Evolutionary conservation across 2,888 invertebrate genomes (phyloP).

Genomic region (Lypha dubia): DNA sequence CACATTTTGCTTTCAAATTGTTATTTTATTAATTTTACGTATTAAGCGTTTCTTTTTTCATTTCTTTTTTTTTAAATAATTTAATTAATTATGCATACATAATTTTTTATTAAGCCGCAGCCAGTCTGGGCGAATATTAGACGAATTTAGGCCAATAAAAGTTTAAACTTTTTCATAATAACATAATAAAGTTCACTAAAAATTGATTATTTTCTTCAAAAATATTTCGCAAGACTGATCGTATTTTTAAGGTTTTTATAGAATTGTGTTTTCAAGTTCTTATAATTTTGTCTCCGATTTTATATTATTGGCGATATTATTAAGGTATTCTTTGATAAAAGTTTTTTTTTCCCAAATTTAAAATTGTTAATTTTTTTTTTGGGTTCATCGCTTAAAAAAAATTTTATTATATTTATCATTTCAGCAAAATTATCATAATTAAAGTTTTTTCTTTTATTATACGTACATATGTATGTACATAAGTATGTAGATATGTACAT

Average conservation of each 20-base stretch:
- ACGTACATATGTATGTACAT: no score
- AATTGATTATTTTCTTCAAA: background rate
- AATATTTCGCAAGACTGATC: background rate
- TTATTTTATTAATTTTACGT: conserved; percentile 37
- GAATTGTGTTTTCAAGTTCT: background rate
- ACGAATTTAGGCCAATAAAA: background rate
- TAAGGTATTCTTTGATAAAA: no score
- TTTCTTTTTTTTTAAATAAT: background rate
- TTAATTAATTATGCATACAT: background rate
- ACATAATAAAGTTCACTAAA: background rate
- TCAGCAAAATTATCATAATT: conserved; percentile 43
- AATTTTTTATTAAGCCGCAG: background rate
- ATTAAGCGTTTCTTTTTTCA: conserved; percentile 37
- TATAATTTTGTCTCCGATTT: background rate
- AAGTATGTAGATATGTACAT: no score
- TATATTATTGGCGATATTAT: no score
- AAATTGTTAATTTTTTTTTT: background rate
- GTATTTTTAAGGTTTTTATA: background rate
- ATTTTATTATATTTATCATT: conserved; percentile 43
- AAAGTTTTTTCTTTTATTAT: conserved; percentile 49
- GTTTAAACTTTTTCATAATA: background rate
- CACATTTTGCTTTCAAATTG: conserved; percentile 38
- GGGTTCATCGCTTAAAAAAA: background rate
- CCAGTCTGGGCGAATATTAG: background rate
- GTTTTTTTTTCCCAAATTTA: background rate